Conservation (phyloP, 2,113 vertebrate genomes). For the Nesoenas mayeri region DNA sequence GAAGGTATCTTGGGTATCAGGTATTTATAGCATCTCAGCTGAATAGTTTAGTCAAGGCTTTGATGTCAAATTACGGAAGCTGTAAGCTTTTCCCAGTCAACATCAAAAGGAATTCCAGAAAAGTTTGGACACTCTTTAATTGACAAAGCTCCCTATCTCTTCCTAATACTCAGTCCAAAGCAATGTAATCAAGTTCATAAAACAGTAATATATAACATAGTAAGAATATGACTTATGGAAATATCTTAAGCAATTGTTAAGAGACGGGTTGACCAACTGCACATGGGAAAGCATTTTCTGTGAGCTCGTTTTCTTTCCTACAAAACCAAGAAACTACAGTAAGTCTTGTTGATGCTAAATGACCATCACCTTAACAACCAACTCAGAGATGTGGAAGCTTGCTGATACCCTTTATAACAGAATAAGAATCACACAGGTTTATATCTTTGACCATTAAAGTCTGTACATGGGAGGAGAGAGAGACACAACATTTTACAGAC, state of each 20-base stretch:
- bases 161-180: neutral
- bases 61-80: neutral
- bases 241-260: neutral
- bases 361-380: neutral
- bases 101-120: neutral
- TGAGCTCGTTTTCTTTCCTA: neutral
- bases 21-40: neutral
- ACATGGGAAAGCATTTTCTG: neutral
- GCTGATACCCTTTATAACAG: neutral
- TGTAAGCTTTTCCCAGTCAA: neutral
- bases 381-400: neutral
- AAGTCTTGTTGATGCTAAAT: neutral
- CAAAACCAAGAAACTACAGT: neutral
- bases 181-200: neutral
- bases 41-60: neutral
- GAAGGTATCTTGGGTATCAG: fast-evolving
- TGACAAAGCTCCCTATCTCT: neutral
- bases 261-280: neutral
- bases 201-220: neutral
- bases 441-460: neutral
- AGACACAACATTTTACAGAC: neutral
- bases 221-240: neutral
- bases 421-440: neutral
- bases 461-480: neutral
- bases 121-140: neutral